These are phyloP conservation scores for roundworm (Caenorhabditis elegans) DNA, from an alignment of 1,140 invertebrate species.

Conservation along the genomic window WBcel235 BX284603.4:2625501-2626000, in stretches of 20 bases:
- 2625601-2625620: conserved; percentile 35
- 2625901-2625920: not conserved
- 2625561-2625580: conserved; percentile 38
- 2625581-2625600: conserved; percentile 28
- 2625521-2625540: not conserved
- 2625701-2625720: conserved; percentile 44
- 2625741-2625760: conserved; percentile 42
- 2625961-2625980: too few species aligned
- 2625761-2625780: conserved; percentile 43
- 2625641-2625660: conserved; percentile 43
- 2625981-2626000: too few species aligned
- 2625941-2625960: too few species aligned
- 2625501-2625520: not conserved
- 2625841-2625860: not conserved
- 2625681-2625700: conserved; percentile 30
- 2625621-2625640: conserved; percentile 30
- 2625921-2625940: not conserved
- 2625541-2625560: conserved; percentile 36
- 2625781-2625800: conserved; percentile 51
- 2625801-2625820: conserved; percentile 38
- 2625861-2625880: not conserved
- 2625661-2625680: conserved; percentile 40
- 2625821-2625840: conserved; percentile 34
- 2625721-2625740: conserved; percentile 39
- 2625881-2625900: not conserved